phyloP scores from a whole-genome alignment of 2,888 invertebrate species.

The Anorthoa munda region DNA sequence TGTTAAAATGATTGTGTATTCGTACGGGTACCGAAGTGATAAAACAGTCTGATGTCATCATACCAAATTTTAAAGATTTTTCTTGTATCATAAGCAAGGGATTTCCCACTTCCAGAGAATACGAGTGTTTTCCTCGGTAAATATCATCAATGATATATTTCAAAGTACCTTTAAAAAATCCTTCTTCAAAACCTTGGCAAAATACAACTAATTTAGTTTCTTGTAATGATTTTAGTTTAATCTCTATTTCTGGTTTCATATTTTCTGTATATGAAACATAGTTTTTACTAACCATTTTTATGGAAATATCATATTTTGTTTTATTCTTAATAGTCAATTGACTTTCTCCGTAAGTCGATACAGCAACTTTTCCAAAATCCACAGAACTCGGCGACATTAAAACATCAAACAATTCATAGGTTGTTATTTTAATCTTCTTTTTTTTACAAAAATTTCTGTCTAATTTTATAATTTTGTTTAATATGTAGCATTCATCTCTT shows the following conservation, averaged over 20 bases:
- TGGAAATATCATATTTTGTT: slow-evolving; percentile 75
- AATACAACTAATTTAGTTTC: slow-evolving; percentile 73
- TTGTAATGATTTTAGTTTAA: slow-evolving; percentile 75
- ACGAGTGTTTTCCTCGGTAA: slow-evolving; percentile 79
- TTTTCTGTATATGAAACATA: slow-evolving; percentile 78
- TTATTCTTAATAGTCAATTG: slow-evolving; percentile 80
- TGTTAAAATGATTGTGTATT: slow-evolving; percentile 83
- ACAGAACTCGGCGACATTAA: slow-evolving; percentile 76
- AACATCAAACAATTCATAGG: slow-evolving; percentile 79
- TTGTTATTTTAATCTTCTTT: slow-evolving; percentile 64
- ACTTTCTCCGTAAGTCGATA: slow-evolving; percentile 78
- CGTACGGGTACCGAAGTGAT: slow-evolving; percentile 82
- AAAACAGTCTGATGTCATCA: slow-evolving; percentile 84
- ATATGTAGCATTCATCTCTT: slow-evolving; percentile 72
- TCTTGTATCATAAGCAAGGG: slow-evolving; percentile 79
- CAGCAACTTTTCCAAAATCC: slow-evolving; percentile 82
- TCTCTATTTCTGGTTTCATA: slow-evolving; percentile 65
- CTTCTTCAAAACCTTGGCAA: slow-evolving; percentile 77
- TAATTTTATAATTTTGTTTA: slow-evolving; percentile 52
- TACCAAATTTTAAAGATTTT: slow-evolving; percentile 85
- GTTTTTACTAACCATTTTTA: slow-evolving; percentile 74
- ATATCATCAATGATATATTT: slow-evolving; percentile 80
- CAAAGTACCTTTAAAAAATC: slow-evolving; percentile 76
- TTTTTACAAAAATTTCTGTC: slow-evolving; percentile 75
- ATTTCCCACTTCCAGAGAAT: slow-evolving; percentile 77